A percentile compares a stretch with the other conserved stretches of the same genome.
Conservation (phyloP, 2,888 invertebrate species). For the Lutraria lutraria region DNA sequence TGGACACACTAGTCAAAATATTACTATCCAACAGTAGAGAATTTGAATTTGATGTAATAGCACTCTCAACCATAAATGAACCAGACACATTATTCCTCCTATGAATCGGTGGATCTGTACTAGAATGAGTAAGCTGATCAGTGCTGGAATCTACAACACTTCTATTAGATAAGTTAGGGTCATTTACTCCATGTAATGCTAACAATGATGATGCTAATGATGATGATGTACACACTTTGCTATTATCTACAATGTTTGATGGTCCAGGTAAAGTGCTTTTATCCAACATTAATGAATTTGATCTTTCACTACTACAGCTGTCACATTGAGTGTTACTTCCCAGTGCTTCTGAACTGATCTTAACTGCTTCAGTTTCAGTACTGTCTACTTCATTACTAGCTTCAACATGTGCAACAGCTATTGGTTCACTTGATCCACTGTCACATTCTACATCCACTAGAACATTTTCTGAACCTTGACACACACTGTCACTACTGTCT, state of each 20-base stretch:
- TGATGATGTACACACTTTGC: constrained; percentile 55
- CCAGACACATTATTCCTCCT: constrained; percentile 29
- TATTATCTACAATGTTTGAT: constrained; percentile 40
- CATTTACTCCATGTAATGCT: constrained; percentile 27
- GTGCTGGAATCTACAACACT: constrained; percentile 43
- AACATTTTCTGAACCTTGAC: constrained; percentile 36
- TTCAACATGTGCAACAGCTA: constrained; percentile 16
- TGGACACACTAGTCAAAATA: constrained; percentile 3
- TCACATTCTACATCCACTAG: constrained; percentile 71
- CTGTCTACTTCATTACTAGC: constrained; percentile 65
- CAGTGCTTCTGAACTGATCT: constrained; percentile 17
- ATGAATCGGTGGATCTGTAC: constrained; percentile 41
- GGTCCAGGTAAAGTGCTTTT: constrained; percentile 29
- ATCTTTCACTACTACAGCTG: constrained; percentile 66
- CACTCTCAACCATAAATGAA: constrained; percentile 29
- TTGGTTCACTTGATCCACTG: constrained; percentile 55
- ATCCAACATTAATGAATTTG: constrained; percentile 41
- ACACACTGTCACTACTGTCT: constrained; percentile 69
- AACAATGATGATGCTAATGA: constrained; percentile 40
- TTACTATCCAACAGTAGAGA: constrained; percentile 13
- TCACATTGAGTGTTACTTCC: constrained; percentile 62
- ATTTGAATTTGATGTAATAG: constrained; percentile 28
- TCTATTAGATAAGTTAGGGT: constrained; percentile 26
- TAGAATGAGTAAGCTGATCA: constrained; percentile 45
- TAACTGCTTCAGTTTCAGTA: constrained; percentile 45